phyloP scores from a whole-genome alignment of 2,888 invertebrate genomes.

The Agriotes lineatus region DNA sequence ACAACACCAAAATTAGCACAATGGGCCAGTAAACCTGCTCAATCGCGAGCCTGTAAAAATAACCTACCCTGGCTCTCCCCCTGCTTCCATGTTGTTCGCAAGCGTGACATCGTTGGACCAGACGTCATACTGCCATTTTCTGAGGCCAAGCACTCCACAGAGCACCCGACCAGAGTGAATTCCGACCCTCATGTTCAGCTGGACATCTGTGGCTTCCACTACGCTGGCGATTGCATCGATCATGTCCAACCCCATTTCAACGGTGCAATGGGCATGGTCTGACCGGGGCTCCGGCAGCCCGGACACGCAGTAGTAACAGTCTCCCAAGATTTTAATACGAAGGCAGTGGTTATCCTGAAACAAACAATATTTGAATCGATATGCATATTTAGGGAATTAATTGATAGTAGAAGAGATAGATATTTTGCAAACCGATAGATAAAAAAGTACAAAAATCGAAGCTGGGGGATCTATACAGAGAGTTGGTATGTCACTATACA shows the following conservation, averaged over 20 bases:
- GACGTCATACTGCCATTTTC: conserved; percentile 95
- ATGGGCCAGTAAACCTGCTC: background rate
- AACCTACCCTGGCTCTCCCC: conserved; percentile 87
- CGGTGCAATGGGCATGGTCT: conserved; percentile 93
- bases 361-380: no score
- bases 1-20: background rate
- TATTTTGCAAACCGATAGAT: no score
- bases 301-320: conserved; percentile 94
- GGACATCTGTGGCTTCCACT: conserved; percentile 92
- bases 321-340: conserved; percentile 87
- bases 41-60: background rate
- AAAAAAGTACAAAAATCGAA: no score
- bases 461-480: no score
- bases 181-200: conserved; percentile 92
- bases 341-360: conserved; percentile 84
- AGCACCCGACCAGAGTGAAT: conserved; percentile 92
- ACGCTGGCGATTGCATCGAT: conserved; percentile 89
- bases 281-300: conserved; percentile 91
- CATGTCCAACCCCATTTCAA: conserved; percentile 89
- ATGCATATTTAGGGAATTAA: no score
- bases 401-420: no score
- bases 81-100: conserved; percentile 91
- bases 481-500: no score
- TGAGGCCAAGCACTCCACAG: conserved; percentile 89
- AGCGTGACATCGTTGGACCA: conserved; percentile 94